phyloP scores from a whole-genome alignment of 2,113 vertebrate genomes.

The Hippoglossus stenolepis region DNA sequence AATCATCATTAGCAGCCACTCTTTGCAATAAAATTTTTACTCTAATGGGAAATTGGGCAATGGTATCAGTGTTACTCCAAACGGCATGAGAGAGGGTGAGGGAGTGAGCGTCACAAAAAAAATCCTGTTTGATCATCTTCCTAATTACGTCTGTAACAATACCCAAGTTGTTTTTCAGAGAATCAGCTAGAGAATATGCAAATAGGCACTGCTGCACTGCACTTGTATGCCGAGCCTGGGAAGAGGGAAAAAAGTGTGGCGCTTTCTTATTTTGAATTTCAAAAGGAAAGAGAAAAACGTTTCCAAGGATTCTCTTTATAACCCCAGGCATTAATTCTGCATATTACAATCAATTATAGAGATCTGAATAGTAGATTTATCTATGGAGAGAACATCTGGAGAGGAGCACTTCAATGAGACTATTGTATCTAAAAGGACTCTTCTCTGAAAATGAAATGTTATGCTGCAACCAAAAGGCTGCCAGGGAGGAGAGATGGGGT shows the following conservation, averaged over 20 bases:
- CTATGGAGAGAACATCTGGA: slow-evolving; percentile 82
- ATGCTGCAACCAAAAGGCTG: slow-evolving; percentile 53
- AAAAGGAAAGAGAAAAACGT: slow-evolving; percentile 74
- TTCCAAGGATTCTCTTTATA: slow-evolving; percentile 80
- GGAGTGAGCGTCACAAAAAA: slow-evolving; percentile 54
- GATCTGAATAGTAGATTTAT: slow-evolving; percentile 81
- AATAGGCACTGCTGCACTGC: slow-evolving; percentile 61
- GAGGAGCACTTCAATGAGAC: slow-evolving; percentile 81
- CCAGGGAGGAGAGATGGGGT: slow-evolving; percentile 58
- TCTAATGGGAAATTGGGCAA: slow-evolving; percentile 40
- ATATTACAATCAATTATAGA: slow-evolving; percentile 85
- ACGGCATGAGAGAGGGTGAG: slow-evolving; percentile 45
- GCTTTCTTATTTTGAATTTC: slow-evolving; percentile 81
- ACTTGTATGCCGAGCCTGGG: slow-evolving; percentile 60
- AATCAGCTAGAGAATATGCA: slow-evolving; percentile 76
- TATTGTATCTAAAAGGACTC: slow-evolving; percentile 78
- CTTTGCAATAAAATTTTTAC: slow-evolving; percentile 30
- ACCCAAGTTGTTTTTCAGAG: slow-evolving; percentile 76
- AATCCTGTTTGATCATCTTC: slow-evolving; percentile 76
- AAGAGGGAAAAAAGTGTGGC: slow-evolving; percentile 62
- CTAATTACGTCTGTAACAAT: slow-evolving; percentile 80
- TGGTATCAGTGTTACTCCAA: slow-evolving; percentile 46
- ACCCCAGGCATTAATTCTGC: slow-evolving; percentile 81
- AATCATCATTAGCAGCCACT: slow-evolving; percentile 54
- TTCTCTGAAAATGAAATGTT: slow-evolving; percentile 63